phyloP scores from a whole-genome alignment of 2,888 invertebrate genomes.

The Oxyteleia sp. region DNA sequence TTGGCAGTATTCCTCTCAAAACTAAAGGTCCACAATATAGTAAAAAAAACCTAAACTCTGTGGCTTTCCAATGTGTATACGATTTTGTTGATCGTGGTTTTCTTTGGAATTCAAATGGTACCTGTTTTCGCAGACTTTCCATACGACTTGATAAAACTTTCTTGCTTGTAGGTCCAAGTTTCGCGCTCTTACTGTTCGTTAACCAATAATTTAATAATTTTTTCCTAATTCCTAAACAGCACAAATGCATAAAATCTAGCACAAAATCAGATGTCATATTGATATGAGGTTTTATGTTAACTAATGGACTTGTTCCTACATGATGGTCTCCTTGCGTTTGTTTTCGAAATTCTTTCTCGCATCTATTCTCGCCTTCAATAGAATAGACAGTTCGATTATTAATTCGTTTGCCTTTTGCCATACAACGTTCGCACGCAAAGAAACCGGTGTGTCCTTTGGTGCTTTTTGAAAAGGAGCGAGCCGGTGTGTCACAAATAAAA shows the following conservation, averaged over 20 bases:
- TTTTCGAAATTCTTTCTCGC: background rate
- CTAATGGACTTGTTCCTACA: background rate
- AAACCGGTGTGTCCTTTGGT: background rate
- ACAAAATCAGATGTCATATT: background rate
- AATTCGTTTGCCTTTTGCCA: background rate
- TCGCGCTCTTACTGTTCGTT: slow-evolving; percentile 1
- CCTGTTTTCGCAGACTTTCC: slow-evolving; percentile 7
- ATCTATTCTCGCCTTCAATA: background rate
- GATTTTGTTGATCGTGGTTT: background rate
- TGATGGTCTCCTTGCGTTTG: background rate
- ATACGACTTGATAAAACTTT: slow-evolving; percentile 5
- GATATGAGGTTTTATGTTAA: background rate
- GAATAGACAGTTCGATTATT: background rate
- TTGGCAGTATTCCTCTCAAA: background rate
- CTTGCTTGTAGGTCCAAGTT: slow-evolving; percentile 1
- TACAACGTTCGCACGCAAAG: slow-evolving; percentile 5
- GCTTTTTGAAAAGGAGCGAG: background rate
- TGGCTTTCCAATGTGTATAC: slow-evolving; percentile 9
- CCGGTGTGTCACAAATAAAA: slow-evolving; percentile 2
- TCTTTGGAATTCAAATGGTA: background rate
- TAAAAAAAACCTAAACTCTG: slow-evolving; percentile 7
- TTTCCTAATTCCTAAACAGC: background rate
- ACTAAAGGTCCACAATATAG: slow-evolving; percentile 22
- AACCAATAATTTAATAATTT: too few species aligned
- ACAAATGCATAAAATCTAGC: background rate